Evolutionary conservation across 2,797 vertebrate genomes (phyloP).

Genomic region (Heteromormyrus szaboi): DNA sequence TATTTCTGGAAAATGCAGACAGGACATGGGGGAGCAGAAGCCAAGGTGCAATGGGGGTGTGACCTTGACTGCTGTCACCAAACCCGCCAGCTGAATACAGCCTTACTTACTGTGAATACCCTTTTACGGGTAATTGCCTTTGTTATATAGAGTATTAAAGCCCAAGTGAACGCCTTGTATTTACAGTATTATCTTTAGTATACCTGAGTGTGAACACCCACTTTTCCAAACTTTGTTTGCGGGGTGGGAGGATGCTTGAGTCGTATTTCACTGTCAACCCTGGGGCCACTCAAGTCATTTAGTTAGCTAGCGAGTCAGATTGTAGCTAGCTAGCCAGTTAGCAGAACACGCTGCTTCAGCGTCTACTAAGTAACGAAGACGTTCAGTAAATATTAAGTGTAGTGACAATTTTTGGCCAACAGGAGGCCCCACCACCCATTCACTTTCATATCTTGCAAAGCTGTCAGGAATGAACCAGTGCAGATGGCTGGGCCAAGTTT

Average conservation of each 20-base stretch:
- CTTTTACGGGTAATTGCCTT: constrained; percentile 2
- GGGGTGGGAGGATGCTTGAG: not conserved
- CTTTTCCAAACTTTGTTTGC: constrained; percentile 14
- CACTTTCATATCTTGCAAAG: not conserved
- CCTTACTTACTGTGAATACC: not conserved
- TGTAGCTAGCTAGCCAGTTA: not conserved
- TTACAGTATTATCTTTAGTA: not conserved
- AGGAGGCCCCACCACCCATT: not conserved
- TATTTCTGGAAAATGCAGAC: not conserved
- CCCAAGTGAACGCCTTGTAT: not conserved
- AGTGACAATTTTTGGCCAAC: not conserved
- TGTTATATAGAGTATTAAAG: not conserved
- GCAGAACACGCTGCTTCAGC: not conserved
- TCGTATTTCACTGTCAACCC: not conserved
- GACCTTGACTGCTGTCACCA: not conserved
- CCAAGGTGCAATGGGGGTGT: not conserved
- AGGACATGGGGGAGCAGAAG: not conserved
- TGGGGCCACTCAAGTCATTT: not conserved
- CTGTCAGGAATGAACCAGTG: not conserved
- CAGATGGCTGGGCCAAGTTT: not conserved
- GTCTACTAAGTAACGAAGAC: not conserved
- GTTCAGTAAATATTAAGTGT: not conserved
- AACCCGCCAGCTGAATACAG: not conserved
- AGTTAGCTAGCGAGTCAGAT: not conserved
- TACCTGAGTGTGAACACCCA: not conserved